These are phyloP conservation scores for Cavia aperea DNA, from an alignment of 2,113 vertebrate species.

Conservation along the genomic window DNA sequence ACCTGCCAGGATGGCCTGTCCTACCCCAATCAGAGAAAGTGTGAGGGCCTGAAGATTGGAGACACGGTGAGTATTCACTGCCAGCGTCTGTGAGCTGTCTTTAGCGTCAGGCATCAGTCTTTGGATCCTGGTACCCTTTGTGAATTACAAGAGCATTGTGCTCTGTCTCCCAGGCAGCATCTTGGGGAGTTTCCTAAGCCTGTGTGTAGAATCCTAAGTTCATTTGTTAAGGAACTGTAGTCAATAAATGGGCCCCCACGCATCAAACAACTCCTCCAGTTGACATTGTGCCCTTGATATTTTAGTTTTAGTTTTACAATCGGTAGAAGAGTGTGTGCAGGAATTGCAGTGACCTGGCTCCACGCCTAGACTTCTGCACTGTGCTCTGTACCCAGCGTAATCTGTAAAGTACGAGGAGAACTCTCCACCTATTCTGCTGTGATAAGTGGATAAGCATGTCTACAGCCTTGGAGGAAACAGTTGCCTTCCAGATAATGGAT, in stretches of 20 bases:
- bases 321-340: background rate
- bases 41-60: slow-evolving; percentile 92
- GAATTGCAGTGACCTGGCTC: background rate
- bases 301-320: background rate
- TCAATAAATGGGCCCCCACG: background rate
- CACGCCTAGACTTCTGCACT: background rate
- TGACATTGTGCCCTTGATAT: background rate
- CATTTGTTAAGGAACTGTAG: background rate
- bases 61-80: slow-evolving; percentile 88
- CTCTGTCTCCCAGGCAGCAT: background rate
- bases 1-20: slow-evolving; percentile 92
- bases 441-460: background rate
- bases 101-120: background rate
- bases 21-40: slow-evolving; percentile 89
- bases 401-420: background rate
- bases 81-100: background rate
- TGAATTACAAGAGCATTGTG: background rate
- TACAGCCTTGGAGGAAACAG: background rate
- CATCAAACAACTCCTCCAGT: background rate
- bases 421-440: background rate
- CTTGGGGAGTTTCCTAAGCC: background rate
- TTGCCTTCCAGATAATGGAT: background rate
- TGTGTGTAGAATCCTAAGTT: background rate
- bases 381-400: background rate
- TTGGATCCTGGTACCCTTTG: background rate